phyloP scores from a whole-genome alignment of 2,113 vertebrate genomes.

The Paramisgurnus dabryanus region DNA sequence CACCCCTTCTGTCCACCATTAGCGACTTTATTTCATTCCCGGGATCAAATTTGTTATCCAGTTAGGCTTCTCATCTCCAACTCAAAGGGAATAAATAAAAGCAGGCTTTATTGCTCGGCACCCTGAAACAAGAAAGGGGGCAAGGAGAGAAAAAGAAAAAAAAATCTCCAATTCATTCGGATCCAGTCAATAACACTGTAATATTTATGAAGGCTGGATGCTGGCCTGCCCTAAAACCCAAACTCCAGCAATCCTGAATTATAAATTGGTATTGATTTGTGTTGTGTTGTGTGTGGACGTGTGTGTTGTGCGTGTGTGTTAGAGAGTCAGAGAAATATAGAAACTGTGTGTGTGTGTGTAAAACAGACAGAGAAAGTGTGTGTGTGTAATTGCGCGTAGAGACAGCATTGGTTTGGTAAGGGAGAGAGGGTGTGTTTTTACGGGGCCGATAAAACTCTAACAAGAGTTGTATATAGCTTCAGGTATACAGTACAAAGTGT shows the following conservation, averaged over 20 bases:
- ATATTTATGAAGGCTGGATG: conserved; percentile 83
- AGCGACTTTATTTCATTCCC: conserved; percentile 56
- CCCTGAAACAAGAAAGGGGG: conserved; percentile 52
- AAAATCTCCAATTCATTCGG: conserved; percentile 80
- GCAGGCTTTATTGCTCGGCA: conserved; percentile 61
- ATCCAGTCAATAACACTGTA: conserved; percentile 81
- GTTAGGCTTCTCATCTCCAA: conserved; percentile 66
- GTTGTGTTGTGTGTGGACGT: conserved; percentile 67
- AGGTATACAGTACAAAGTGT: conserved; percentile 32
- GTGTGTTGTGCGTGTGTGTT: conserved; percentile 56
- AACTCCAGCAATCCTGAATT: conserved; percentile 82
- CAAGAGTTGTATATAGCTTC: conserved; percentile 30
- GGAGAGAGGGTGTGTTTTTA: conserved; percentile 42
- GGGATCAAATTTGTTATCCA: conserved; percentile 59
- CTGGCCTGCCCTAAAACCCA: conserved; percentile 78
- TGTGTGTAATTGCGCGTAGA: conserved; percentile 48
- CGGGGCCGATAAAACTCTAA: conserved; percentile 27
- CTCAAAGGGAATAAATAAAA: conserved; percentile 69
- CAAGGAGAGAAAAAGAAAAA: conserved; percentile 57
- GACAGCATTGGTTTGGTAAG: conserved; percentile 22
- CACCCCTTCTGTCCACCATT: conserved; percentile 32
- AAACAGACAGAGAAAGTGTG: conserved; percentile 49
- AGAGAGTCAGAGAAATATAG: conserved; percentile 21
- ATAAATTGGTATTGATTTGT: conserved; percentile 81
- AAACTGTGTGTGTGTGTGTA: neutral